Evolutionary conservation across 2,888 invertebrate species (phyloP).

Genomic region (Scaptomyza parva): DNA sequence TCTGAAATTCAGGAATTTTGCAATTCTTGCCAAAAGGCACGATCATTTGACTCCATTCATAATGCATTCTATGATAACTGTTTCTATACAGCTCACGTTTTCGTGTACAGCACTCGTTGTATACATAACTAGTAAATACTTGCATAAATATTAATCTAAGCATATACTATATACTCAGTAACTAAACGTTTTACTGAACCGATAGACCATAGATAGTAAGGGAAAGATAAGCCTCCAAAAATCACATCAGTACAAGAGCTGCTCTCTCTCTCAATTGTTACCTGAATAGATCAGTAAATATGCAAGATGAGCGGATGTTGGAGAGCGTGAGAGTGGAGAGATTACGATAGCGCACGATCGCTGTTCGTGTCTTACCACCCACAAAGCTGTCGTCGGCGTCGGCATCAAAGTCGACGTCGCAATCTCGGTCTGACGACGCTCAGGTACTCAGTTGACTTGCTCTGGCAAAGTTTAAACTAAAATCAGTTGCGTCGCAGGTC

Average conservation of each 20-base stretch:
- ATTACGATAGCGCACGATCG: constrained; percentile 46
- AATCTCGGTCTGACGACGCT: constrained; percentile 31
- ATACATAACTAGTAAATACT: neutral
- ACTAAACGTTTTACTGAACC: neutral
- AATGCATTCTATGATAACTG: constrained; percentile 23
- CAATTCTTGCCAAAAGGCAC: constrained; percentile 16
- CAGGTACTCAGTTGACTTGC: constrained; percentile 56
- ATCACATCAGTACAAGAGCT: neutral
- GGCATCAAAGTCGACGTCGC: constrained; percentile 19
- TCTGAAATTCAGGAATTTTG: constrained; percentile 15
- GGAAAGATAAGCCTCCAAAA: constrained; percentile 8
- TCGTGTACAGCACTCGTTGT: constrained; percentile 38
- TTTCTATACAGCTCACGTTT: constrained; percentile 56
- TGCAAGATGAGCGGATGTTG: constrained; percentile 2
- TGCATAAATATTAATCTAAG: no score
- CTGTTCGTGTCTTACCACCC: constrained; percentile 46
- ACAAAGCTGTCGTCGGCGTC: constrained; percentile 12
- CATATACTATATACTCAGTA: constrained; percentile 7
- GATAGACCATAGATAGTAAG: constrained; percentile 2
- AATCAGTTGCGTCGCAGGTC: constrained; percentile 70
- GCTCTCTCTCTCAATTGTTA: neutral
- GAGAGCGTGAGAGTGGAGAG: constrained; percentile 8
- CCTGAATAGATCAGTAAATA: constrained; percentile 5
- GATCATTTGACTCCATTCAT: constrained; percentile 26
- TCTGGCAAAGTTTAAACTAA: constrained; percentile 45